Base-by-base conservation (phyloP, 2,888 invertebrate species). In the Hedychridium roseum region DNA sequence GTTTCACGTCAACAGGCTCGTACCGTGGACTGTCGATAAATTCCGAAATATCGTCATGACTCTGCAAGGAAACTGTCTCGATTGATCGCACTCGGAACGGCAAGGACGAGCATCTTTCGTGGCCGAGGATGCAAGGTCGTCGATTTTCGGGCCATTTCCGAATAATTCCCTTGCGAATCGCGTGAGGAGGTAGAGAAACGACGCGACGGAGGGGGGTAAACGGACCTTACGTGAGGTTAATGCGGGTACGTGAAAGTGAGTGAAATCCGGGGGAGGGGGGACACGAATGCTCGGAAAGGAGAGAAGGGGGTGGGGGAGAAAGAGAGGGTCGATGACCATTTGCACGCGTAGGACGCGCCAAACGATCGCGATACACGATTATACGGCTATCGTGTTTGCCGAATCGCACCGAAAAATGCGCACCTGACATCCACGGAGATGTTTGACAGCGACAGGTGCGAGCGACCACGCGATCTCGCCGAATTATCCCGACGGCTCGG, bases 401-500 rank as follows among this genome's bases (percentile, higher is more conserved):
- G 30, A 37, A 23, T 36, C 30, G 30, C n/a, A 9, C 17, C 18
- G 9, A 12, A 14, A 38, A 41, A 45, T 44, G 37, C 35, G 28
- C 37, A 37, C 38, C 49, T 34, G 43, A 44, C 39, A 53, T 32
- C 34, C 15, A 38, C 14, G 30, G 31, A n/a, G 23, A 34, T 16
- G 32, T 42, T 38, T 28, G 50, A 41, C 43, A 30, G 43, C 49
- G 45, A 46, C 62, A 63, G 63, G 60, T 60, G 60, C 54, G 36
- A 60, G 50, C 42, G 46, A 35, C 43, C 49, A 47, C 41, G 53
- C 60, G 54, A 64, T 27, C 36, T 41, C 50, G 47, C 44, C 44
- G 50, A 56, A 62, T 63, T 48, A 62, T 62, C 59, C 57, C 49
- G 26, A 38, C 46, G 50, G 43, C 45, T 50, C 60, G 52, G 54